A percentile compares a stretch with the other conserved stretches of the same genome.
These are phyloP conservation scores for Cartodere bifasciata DNA, from an alignment of 2,888 invertebrate species.

Conservation along the genomic window DNA sequence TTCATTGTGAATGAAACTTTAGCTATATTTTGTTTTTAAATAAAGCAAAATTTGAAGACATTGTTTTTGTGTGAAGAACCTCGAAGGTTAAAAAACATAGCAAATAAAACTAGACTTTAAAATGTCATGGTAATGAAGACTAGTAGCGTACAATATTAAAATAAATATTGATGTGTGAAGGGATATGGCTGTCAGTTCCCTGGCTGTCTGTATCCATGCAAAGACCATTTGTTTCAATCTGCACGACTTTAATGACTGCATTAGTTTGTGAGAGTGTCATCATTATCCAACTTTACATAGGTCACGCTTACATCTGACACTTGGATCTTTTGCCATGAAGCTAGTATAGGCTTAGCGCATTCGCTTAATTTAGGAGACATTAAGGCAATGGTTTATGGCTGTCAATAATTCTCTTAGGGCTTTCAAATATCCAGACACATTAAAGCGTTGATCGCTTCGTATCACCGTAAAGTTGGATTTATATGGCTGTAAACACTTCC, in stretches of 20 bases:
- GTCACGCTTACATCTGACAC: conserved; percentile 20
- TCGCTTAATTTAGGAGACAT: conserved; percentile 18
- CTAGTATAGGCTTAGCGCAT: too few species aligned
- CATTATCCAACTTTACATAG: conserved; percentile 22
- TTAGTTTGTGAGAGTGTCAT: conserved; percentile 26
- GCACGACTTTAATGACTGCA: conserved; percentile 30
- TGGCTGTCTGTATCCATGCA: conserved; percentile 25
- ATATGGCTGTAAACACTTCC: conserved; percentile 1
- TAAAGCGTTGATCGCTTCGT: too few species aligned
- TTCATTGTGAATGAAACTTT: too few species aligned
- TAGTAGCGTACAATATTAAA: conserved; percentile 34
- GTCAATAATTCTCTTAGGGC: conserved; percentile 11
- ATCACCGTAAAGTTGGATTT: not conserved
- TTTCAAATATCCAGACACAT: not conserved
- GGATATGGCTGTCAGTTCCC: conserved; percentile 37
- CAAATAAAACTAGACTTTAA: conserved; percentile 30
- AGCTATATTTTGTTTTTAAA: too few species aligned
- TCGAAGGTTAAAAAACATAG: too few species aligned
- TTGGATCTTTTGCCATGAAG: conserved; percentile 19
- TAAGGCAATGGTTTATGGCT: conserved; percentile 16
- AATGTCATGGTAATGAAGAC: conserved; percentile 34
- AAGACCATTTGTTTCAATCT: conserved; percentile 42
- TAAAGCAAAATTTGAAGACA: too few species aligned
- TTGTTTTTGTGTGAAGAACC: too few species aligned
- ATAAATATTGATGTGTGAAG: conserved; percentile 40